Evolutionary conservation across 2,888 invertebrate genomes (phyloP).

Genomic region (Lepeophtheirus nordmannii): DNA sequence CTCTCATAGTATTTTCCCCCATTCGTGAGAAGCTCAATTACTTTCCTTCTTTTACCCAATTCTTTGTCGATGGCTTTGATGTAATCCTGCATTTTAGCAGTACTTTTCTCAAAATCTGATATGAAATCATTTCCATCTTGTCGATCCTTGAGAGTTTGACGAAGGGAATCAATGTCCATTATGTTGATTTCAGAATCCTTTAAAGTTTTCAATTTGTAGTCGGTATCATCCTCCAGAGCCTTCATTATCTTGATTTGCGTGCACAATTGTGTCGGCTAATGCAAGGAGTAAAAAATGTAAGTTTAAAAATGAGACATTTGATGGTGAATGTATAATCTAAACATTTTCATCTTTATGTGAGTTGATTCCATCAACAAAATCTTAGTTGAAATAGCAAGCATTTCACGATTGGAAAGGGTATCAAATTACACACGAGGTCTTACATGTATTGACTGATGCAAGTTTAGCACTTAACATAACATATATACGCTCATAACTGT

Average conservation of each 20-base stretch:
- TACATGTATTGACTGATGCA: no score
- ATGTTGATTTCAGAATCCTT: constrained; percentile 52
- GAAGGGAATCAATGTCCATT: constrained; percentile 21
- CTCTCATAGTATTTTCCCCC: constrained; percentile 73
- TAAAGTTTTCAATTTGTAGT: constrained; percentile 49
- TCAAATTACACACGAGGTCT: constrained; percentile 1
- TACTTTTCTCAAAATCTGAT: constrained; percentile 66
- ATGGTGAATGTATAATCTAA: no score
- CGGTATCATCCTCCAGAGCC: constrained; percentile 55
- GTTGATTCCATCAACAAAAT: no score
- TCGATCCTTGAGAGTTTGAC: constrained; percentile 45
- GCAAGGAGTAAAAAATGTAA: background rate
- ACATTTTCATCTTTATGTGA: no score
- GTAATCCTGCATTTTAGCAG: constrained; percentile 59
- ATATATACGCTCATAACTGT: no score
- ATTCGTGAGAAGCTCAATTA: constrained; percentile 59
- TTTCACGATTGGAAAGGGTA: background rate
- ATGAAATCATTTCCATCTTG: constrained; percentile 71
- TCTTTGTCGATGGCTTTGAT: constrained; percentile 63
- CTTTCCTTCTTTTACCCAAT: constrained; percentile 57
- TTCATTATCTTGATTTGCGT: constrained; percentile 58
- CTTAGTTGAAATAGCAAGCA: no score
- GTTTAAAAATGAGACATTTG: no score
- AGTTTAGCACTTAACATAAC: no score
- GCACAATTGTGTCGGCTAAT: constrained; percentile 52